phyloP scores from a whole-genome alignment of 2,113 vertebrate species.

The Upupa epops region DNA sequence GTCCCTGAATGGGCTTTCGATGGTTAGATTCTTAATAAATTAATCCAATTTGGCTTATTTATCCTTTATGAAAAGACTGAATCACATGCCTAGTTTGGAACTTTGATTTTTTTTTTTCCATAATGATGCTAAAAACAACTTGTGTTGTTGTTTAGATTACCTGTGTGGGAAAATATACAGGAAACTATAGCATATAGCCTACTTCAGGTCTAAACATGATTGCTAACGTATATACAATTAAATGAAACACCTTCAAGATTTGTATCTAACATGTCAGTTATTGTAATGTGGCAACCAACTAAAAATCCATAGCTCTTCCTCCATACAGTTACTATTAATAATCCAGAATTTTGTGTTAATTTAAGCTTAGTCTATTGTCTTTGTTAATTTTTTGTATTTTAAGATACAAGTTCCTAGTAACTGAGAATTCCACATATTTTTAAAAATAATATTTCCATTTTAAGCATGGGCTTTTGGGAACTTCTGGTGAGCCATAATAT shows the following conservation, averaged over 20 bases:
- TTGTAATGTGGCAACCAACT: constrained; percentile 6
- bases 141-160: constrained; percentile 62
- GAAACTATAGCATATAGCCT: constrained; percentile 26
- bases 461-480: not conserved
- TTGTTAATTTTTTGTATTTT: not conserved
- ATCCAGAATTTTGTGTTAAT: not conserved
- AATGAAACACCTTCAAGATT: constrained; percentile 49
- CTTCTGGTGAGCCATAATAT: not conserved
- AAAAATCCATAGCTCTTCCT: not conserved
- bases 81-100: constrained; percentile 40
- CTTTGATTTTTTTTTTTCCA: not conserved
- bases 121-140: constrained; percentile 59
- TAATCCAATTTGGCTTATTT: constrained; percentile 24
- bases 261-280: constrained; percentile 42
- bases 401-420: not conserved
- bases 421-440: not conserved
- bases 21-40: not conserved
- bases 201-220: constrained; percentile 66
- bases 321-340: constrained; percentile 1
- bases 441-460: not conserved
- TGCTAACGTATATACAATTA: constrained; percentile 29
- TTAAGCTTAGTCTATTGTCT: not conserved
- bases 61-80: constrained; percentile 1
- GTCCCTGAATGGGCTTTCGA: not conserved
- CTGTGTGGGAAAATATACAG: constrained; percentile 67